A percentile compares a stretch with the other conserved stretches of the same genome.
Conservation (phyloP, 64 coral and sea anemone species). For the Montipora capricornis region DNA sequence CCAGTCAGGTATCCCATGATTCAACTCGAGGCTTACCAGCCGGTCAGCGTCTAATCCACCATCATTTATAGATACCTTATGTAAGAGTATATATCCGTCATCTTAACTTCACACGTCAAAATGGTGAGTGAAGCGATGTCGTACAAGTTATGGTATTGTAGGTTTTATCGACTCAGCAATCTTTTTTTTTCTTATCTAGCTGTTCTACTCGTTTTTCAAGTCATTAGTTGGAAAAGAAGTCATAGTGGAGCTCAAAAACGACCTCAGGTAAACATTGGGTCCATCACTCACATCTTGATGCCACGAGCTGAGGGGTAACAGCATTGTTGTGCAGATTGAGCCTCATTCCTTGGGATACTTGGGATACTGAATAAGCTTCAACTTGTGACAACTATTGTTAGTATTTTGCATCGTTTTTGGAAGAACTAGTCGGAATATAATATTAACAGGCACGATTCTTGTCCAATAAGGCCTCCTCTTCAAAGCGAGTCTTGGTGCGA, state of each 20-base stretch:
- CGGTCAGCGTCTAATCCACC: constrained; percentile 1
- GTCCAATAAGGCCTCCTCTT: no score
- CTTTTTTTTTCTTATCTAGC: constrained; percentile 49
- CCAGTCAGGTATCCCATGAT: constrained; percentile 9
- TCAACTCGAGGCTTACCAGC: background rate
- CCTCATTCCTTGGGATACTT: no score
- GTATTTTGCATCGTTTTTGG: no score
- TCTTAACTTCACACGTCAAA: constrained; percentile 38
- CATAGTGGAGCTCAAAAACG: constrained; percentile 98
- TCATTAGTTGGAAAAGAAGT: constrained; percentile 99
- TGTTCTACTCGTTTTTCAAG: constrained; percentile 99
- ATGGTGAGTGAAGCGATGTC: constrained; percentile 56
- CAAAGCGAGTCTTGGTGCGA: no score
- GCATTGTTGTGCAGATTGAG: no score
- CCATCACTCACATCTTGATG: no score
- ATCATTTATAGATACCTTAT: background rate
- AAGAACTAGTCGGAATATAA: no score
- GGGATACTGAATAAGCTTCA: no score
- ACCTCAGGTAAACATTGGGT: constrained; percentile 67
- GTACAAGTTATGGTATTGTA: background rate
- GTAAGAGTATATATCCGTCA: background rate
- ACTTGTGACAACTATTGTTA: no score
- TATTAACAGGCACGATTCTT: no score
- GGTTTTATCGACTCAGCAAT: background rate
- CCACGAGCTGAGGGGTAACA: no score